These are phyloP conservation scores for Cercocebus atys DNA, from an alignment of 2,113 vertebrate genomes.

Conservation along the genomic window DNA sequence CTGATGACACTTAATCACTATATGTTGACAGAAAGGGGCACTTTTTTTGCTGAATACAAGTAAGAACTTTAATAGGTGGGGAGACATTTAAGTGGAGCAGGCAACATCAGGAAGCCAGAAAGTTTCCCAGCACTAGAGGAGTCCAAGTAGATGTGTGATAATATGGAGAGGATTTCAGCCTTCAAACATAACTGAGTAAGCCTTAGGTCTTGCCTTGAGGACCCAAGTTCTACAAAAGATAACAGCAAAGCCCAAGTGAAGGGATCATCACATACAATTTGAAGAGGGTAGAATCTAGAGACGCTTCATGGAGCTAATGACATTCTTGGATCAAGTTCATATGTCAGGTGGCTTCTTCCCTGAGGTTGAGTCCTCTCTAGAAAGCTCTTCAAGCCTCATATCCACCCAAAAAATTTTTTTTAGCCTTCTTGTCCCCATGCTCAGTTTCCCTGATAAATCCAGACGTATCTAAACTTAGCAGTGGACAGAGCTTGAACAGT, in stretches of 20 bases:
- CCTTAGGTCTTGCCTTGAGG: background rate
- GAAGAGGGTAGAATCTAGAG: background rate
- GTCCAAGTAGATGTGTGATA: background rate
- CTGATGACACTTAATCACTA: background rate
- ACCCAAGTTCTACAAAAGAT: background rate
- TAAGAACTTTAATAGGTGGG: background rate
- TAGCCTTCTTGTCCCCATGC: background rate
- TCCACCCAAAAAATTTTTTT: background rate
- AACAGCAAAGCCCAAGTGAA: background rate
- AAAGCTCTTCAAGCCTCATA: background rate
- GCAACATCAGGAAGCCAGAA: background rate
- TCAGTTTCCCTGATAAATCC: background rate
- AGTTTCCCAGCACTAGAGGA: background rate
- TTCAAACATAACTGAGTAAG: background rate
- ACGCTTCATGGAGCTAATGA: background rate
- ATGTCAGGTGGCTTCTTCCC: background rate
- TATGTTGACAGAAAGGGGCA: background rate
- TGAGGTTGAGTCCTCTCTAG: background rate
- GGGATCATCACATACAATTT: background rate
- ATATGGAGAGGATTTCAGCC: background rate
- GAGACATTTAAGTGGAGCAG: background rate
- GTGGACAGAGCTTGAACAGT: background rate
- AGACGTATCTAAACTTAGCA: background rate
- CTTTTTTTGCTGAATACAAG: background rate
- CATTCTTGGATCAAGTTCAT: background rate